A percentile compares a stretch with the other conserved stretches of the same genome.
Conservation (phyloP, 1,140 invertebrate genomes). For the Stegodyphus mimosarum region DNA sequence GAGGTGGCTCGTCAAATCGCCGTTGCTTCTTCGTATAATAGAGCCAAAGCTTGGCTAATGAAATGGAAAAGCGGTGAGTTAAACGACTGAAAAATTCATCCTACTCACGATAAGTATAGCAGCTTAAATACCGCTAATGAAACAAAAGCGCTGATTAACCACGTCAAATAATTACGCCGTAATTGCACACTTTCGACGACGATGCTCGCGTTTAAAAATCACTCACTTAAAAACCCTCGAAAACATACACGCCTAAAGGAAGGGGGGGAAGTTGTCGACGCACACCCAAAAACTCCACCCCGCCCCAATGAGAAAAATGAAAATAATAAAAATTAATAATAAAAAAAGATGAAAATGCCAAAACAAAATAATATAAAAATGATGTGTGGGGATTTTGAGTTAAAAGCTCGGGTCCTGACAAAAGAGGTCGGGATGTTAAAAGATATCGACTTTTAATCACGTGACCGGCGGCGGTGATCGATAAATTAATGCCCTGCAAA, state of each 20-base stretch:
- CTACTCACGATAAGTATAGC: neutral
- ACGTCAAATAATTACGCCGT: neutral
- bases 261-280: neutral
- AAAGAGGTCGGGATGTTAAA: neutral
- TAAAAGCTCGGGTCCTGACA: neutral
- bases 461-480: neutral
- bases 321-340: neutral
- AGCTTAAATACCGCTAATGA: neutral
- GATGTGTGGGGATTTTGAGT: neutral
- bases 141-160: slow-evolving; percentile 13
- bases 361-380: neutral
- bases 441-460: slow-evolving; percentile 15
- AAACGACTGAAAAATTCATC: neutral
- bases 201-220: neutral
- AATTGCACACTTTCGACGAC: neutral
- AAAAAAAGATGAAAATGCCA: neutral
- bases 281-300: neutral
- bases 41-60: too few relatives aligned
- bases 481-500: slow-evolving; percentile 4
- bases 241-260: neutral
- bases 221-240: neutral
- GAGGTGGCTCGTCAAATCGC: too few relatives aligned
- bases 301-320: neutral
- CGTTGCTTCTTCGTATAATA: too few relatives aligned
- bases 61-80: too few relatives aligned